Percentiles rank a stretch among this genome's conserved stretches.
Conservation (phyloP, 1,140 invertebrate species). For the Oedothorax gibbosus region DNA sequence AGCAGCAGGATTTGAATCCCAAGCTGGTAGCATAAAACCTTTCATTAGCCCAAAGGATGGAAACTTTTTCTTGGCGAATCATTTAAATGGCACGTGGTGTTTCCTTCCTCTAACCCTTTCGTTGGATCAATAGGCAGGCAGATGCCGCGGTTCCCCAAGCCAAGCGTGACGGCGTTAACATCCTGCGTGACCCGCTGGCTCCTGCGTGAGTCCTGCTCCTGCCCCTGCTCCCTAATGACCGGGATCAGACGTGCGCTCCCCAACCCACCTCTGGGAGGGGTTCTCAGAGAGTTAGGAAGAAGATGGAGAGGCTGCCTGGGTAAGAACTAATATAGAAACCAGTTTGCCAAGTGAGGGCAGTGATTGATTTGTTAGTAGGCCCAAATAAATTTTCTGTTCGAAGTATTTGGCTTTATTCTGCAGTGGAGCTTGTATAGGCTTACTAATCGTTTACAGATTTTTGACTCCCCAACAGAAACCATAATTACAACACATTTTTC, state of each 20-base stretch:
- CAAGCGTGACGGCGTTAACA: conserved; percentile 53
- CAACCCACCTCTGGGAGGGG: conserved; percentile 17
- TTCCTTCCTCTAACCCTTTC: conserved; percentile 27
- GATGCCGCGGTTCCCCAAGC: conserved; percentile 38
- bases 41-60: not conserved
- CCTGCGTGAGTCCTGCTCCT: conserved; percentile 18
- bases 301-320: too few relatives aligned
- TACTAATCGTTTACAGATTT: too few relatives aligned
- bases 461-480: too few relatives aligned
- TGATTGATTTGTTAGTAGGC: too few relatives aligned
- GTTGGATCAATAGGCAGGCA: conserved; percentile 6
- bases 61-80: conserved; percentile 22
- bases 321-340: too few relatives aligned
- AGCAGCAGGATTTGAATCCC: too few relatives aligned
- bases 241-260: conserved; percentile 9
- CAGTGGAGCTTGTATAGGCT: too few relatives aligned
- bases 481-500: too few relatives aligned
- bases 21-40: not conserved
- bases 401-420: too few relatives aligned
- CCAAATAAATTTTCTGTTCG: too few relatives aligned
- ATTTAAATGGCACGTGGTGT: conserved; percentile 50
- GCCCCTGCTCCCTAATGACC: conserved; percentile 12
- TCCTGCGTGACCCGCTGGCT: conserved; percentile 45
- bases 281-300: not conserved
- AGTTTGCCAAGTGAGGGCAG: too few relatives aligned